Evolutionary conservation across 2,797 vertebrate genomes (phyloP), one percentile per base, ranked within the genome.

Genomic region (Sebastes nivosus): DNA sequence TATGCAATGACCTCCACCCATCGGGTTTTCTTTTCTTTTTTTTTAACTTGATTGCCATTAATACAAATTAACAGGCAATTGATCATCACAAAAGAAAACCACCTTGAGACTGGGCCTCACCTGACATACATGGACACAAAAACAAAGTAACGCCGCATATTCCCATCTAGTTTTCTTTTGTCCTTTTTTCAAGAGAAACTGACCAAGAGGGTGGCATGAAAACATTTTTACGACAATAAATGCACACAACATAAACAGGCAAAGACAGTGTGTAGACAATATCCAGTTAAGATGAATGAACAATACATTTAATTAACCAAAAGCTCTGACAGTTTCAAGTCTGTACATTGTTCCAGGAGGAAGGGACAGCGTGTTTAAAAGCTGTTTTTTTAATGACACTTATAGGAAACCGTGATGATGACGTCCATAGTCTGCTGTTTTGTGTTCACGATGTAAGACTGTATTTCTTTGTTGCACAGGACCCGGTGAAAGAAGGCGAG

Each of bases 401-500:
- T 38, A 24, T 8, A 25, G 18, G 5, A 8, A 3, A 59, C 27
- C 0, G 0, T 36, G 68, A 72, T 6, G 27, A 18, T 14, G 24
- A 18, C 8, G 6, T 1, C n/a, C 22, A 1, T 5, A 27, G n/a
- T 55, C 25, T 30, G 16, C 30, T 11, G n/a, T 67, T 57, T 34
- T 34, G 29, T 11, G 5, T 25, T 75, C 38, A 95, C 94, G 20
- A 94, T 96, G 77, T 97, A 96, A 84, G 24, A 88, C 34, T 89
- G 75, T 75, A 3, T 78, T 42, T 74, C 25, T 88, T 5, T 75
- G 27, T 79, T 1, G 2, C 27, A 72, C 85, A 99, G 98, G 98
- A 99, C 91, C 98, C 98, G 0, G 93, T 97, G 87, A 99, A 99
- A 92, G 98, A 99, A 0, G 98, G 98, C 1, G 98, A 99, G 92